Evolutionary conservation across 2,113 vertebrate genomes (phyloP).

Genomic region (Hippolais icterina): DNA sequence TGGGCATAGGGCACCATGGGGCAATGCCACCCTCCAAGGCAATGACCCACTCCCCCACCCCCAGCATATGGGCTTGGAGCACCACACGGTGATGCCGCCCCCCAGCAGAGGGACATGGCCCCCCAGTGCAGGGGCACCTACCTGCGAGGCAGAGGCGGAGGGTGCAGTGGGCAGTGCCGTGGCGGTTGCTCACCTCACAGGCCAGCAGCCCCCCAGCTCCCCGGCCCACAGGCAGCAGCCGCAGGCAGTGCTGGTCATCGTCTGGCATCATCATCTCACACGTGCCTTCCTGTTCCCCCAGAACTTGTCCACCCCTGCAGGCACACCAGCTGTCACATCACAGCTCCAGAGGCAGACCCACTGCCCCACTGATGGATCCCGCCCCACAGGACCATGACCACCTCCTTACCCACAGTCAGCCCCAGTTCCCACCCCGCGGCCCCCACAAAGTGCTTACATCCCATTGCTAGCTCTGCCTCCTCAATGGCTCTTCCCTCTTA

Average conservation of each 20-base stretch:
- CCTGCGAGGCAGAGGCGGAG: slow-evolving; percentile 86
- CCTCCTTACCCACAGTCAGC: neutral
- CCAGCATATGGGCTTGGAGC: neutral
- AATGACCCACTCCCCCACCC: rapidly evolving
- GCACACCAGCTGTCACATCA: neutral
- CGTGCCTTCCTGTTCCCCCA: slow-evolving; percentile 74
- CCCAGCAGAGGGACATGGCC: neutral
- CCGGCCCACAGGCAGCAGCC: slow-evolving; percentile 79
- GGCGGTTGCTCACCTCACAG: slow-evolving; percentile 86
- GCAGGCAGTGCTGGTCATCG: slow-evolving; percentile 89
- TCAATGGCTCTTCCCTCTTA: neutral
- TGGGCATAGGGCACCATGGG: neutral
- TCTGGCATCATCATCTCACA: slow-evolving; percentile 90
- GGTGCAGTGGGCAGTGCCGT: slow-evolving; percentile 83
- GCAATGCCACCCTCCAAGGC: neutral
- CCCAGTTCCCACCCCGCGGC: rapidly evolving
- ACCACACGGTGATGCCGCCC: neutral
- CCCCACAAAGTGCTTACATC: neutral
- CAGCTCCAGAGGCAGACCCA: neutral
- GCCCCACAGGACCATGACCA: neutral
- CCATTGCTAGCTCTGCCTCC: neutral
- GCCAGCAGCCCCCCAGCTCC: slow-evolving; percentile 80
- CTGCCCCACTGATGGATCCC: neutral
- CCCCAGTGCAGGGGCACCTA: neutral
- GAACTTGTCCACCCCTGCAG: slow-evolving; percentile 76